These are phyloP conservation scores for Paradisaea rubra DNA, from an alignment of 2,113 vertebrate species.

Conservation along the genomic window DNA sequence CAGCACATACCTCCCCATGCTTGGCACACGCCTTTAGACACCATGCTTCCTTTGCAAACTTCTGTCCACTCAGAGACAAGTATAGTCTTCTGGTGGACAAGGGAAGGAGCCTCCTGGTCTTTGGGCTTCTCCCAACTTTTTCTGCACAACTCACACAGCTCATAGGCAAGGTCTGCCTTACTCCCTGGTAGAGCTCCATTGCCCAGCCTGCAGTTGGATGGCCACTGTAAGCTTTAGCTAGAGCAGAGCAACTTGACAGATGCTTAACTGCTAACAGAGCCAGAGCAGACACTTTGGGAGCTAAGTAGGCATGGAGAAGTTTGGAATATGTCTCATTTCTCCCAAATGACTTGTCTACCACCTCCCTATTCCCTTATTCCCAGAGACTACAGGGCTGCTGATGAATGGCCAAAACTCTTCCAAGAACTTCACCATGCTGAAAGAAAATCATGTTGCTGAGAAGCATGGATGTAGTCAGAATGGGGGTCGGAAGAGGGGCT, in stretches of 20 bases:
- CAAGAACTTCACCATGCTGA: neutral
- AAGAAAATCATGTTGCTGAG: neutral
- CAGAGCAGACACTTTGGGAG: neutral
- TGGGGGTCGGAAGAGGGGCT: neutral
- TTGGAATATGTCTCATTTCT: neutral
- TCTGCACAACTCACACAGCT: neutral
- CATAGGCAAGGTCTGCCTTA: neutral
- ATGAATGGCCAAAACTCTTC: neutral
- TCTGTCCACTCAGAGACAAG: neutral
- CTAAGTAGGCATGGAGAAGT: neutral
- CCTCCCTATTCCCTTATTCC: neutral
- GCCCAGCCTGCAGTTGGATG: neutral
- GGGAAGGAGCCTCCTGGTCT: neutral
- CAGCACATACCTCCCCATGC: fast-evolving
- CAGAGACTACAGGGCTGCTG: neutral
- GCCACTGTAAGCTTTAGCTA: neutral
- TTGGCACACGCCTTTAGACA: neutral
- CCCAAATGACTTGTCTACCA: neutral
- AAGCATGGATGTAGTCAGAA: neutral
- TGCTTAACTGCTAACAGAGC: neutral
- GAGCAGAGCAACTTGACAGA: neutral
- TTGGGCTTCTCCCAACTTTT: neutral
- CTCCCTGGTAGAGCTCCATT: neutral
- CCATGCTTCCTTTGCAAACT: neutral
- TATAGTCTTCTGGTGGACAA: neutral